Percentiles rank a stretch among this genome's conserved stretches.
Conservation (phyloP, 1,140 invertebrate species). For the Nebria ingens region DNA sequence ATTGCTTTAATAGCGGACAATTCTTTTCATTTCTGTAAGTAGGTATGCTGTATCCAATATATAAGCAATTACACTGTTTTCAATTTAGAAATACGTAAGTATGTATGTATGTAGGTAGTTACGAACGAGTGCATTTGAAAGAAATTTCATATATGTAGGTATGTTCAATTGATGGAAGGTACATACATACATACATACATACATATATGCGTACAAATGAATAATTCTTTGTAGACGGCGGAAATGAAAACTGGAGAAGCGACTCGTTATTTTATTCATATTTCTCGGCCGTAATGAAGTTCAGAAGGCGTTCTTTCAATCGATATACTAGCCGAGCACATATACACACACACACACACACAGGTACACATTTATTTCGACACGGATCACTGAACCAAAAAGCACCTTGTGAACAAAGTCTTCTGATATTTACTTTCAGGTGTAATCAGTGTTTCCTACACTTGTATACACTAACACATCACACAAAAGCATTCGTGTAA, state of each 20-base stretch:
- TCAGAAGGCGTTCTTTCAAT: too few relatives aligned
- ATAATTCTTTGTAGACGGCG: neutral
- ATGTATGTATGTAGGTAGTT: too few relatives aligned
- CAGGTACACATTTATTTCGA: neutral
- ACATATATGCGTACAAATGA: neutral
- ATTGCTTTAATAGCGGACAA: too few relatives aligned
- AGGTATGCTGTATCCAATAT: too few relatives aligned
- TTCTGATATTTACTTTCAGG: neutral
- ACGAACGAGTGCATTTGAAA: neutral
- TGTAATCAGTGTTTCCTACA: neutral
- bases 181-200: too few relatives aligned
- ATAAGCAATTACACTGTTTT: too few relatives aligned
- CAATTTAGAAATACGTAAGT: too few relatives aligned
- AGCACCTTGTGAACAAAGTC: neutral
- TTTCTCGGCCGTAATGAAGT: neutral
- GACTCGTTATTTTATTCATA: neutral
- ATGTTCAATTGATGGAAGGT: neutral
- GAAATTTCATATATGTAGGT: neutral
- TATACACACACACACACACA: too few relatives aligned
- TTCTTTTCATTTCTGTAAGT: too few relatives aligned
- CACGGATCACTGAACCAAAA: neutral
- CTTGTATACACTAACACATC: too few relatives aligned
- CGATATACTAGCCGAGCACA: too few relatives aligned
- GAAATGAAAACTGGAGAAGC: neutral
- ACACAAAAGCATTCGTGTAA: neutral